Evolutionary conservation across 2,113 vertebrate genomes (phyloP), one percentile per base, ranked within the genome.

Genomic region (Shinisaurus crocodilurus): DNA sequence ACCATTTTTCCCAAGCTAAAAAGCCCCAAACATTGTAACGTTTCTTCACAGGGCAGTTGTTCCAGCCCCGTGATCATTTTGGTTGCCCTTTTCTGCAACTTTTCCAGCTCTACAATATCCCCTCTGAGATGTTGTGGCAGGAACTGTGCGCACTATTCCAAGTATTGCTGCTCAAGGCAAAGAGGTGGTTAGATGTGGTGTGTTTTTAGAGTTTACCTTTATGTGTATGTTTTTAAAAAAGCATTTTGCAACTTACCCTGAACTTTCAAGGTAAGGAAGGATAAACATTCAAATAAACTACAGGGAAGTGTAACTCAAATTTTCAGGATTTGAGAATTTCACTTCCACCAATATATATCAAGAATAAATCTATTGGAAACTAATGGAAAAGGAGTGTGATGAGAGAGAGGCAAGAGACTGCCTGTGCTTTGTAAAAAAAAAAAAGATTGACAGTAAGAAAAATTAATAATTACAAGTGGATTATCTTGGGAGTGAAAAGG

Each of bases 301-400:
- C 45, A 6, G 57, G 10, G 12, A 15, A 16, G 25, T 10, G 12
- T 6, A 1, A 45, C 37, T 88, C 40, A 9, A 5, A 72, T 82
- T 72, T 89, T 63, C n/a, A 65, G 9, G 45, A 54, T 69, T 86
- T 20, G 37, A 89, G 82, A 67, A n/a, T 90, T 74, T 29, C n/a
- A 69, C 69, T 82, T 83, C 10, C 18, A n/a, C 0, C 27, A 4
- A 40, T 88, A 72, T 67, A 54, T 69, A 16, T 67, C 37, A 65
- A 72, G 37, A 85, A 86, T 75, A 89, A 75, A 15, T 69, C 70
- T 57, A 5, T 32, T 81, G 50, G 75, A 90, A 93, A 89, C 84
- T 79, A 40, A 3, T 76, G 16, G 1, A 40, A 65, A 91, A 92
- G 40, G 12, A 12, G 6, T 2, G 7, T 1, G 45, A 76, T 85